phyloP scores from a whole-genome alignment of 37 sponge, comb jelly and placozoan species.

The Dysidea cf. avara region DNA sequence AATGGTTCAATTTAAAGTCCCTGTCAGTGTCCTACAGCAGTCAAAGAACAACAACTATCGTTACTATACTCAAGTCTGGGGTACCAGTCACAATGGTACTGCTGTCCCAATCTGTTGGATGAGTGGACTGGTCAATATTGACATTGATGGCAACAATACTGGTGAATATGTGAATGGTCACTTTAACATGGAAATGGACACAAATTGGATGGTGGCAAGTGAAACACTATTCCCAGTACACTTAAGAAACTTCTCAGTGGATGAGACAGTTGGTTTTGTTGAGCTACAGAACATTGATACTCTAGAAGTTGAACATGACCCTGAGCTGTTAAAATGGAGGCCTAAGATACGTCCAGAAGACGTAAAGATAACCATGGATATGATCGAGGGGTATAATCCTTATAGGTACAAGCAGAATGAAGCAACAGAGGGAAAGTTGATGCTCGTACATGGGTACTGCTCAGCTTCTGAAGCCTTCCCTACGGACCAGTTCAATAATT shows the following conservation, averaged over 20 bases:
- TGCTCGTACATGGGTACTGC: constrained; percentile 44
- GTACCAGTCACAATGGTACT: background rate
- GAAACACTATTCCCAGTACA: too few species aligned
- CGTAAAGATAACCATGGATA: constrained; percentile 12
- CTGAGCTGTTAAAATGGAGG: too few species aligned
- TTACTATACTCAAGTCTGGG: constrained; percentile 37
- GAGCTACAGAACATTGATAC: too few species aligned
- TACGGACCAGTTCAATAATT: constrained; percentile 3
- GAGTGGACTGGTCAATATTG: constrained; percentile 20
- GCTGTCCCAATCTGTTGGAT: constrained; percentile 35
- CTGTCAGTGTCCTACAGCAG: constrained; percentile 10
- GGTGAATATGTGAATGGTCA: background rate
- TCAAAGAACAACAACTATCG: constrained; percentile 6
- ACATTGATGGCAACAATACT: background rate
- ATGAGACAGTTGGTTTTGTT: too few species aligned
- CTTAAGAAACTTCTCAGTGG: too few species aligned
- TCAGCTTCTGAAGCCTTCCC: constrained; percentile 15
- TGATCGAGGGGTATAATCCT: constrained; percentile 14
- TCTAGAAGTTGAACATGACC: too few species aligned
- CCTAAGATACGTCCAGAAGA: background rate
- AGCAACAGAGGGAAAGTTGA: background rate
- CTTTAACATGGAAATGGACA: constrained; percentile 14
- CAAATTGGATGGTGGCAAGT: constrained; percentile 3
- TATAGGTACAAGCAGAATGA: background rate
- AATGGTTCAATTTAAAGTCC: constrained; percentile 2